Evolutionary conservation across 2,888 invertebrate genomes (phyloP), one percentile per base, ranked within the genome.

Genomic region (Chydorus sphaericus): DNA sequence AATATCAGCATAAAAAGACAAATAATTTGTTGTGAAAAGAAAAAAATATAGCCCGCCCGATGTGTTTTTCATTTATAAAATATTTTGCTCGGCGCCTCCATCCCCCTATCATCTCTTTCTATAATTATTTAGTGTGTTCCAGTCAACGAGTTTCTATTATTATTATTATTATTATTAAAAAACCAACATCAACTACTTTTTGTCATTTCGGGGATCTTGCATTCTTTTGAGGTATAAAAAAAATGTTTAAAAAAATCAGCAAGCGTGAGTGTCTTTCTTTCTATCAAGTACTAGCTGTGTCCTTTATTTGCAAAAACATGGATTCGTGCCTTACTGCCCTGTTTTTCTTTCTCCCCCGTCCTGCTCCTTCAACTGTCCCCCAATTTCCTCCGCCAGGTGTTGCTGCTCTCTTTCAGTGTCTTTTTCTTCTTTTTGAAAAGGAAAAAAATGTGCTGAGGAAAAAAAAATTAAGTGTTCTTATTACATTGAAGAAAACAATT

Each of bases 311-410:
- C 28, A 23, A 28, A 23, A 44, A 44, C 23, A 44, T 44, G 44
- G 44, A 44, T 44, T 44, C n/a, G 44, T 44, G 44, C 44, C 44
- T 44, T 44, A 44, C 44, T 44, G 44, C 44, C 44, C 28, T 44
- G 4, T 23, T 44, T 44, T 10, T 23, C 20, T 16, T n/a, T 16
- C 14, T 44, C 28, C 44, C 10, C 7, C 14, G 20, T 10, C 20
- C 20, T 16, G 14, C n/a, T 44, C 23, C 44, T 28, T 26, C 44
- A 44, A 16, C 39, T 20, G 39, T 16, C 18, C 23, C 28, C 16
- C n/a, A n/a, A n/a, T 44, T 44, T 14, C 16, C 39, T 16, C 39
- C 44, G 10, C 44, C 44, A n/a, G n/a, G n/a, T n/a, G n/a, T 39
- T 44, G 28, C 44, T 23, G 23, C 26, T 44, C 44, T 23, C 44